phyloP scores from a whole-genome alignment of 2,888 invertebrate genomes.

The Apodemia mormo region DNA sequence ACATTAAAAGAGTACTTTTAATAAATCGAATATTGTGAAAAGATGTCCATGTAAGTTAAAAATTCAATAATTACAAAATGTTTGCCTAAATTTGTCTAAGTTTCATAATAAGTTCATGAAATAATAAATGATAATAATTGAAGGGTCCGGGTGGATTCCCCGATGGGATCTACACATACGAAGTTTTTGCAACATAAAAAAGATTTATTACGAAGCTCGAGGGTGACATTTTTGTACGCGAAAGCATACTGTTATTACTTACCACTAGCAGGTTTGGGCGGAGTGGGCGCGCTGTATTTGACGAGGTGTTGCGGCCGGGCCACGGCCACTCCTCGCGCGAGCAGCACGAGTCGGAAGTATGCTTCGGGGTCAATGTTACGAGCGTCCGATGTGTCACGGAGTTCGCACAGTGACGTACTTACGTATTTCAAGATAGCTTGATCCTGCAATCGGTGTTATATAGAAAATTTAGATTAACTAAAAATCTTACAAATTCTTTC shows the following conservation, averaged over 20 bases:
- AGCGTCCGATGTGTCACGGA: slow-evolving; percentile 83
- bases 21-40: too few species aligned
- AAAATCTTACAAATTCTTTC: neutral
- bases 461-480: neutral
- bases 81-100: too few species aligned
- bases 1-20: too few species aligned
- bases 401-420: slow-evolving; percentile 83
- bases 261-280: slow-evolving; percentile 60
- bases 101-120: too few species aligned
- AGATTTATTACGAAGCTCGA: too few species aligned
- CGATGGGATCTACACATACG: too few species aligned
- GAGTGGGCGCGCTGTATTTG: slow-evolving; percentile 66
- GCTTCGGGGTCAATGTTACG: slow-evolving; percentile 93
- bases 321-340: slow-evolving; percentile 92
- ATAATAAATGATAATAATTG: too few species aligned
- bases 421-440: slow-evolving; percentile 92
- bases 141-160: too few species aligned
- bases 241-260: slow-evolving; percentile 22
- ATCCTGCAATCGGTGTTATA: slow-evolving; percentile 77
- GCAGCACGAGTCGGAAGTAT: slow-evolving; percentile 91
- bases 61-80: too few species aligned
- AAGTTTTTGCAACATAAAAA: too few species aligned
- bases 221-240: too few species aligned
- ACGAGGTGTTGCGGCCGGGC: slow-evolving; percentile 90
- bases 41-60: too few species aligned